A percentile compares a stretch with the other conserved stretches of the same genome.
Conservation (phyloP, 2,888 invertebrate species). For the Agrilus cyanescens region DNA sequence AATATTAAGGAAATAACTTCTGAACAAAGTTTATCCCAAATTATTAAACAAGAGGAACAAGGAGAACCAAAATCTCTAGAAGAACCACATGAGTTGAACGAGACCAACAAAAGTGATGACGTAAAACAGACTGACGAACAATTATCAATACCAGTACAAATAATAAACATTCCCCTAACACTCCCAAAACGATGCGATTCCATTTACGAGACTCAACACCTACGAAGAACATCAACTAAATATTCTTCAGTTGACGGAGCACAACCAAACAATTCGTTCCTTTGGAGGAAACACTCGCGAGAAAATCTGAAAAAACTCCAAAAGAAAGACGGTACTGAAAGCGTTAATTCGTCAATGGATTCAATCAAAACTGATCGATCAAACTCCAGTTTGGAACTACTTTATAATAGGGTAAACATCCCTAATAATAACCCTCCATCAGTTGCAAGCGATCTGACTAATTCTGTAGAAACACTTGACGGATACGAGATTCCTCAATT, state of each 20-base stretch:
- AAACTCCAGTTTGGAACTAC: too few species aligned
- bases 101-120: not conserved
- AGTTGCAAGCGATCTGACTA: too few species aligned
- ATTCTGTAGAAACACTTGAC: too few species aligned
- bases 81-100: not conserved
- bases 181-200: conserved; percentile 27
- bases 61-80: not conserved
- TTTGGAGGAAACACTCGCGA: conserved; percentile 44
- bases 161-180: conserved; percentile 25
- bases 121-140: not conserved
- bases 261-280: conserved; percentile 53
- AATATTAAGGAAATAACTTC: not conserved
- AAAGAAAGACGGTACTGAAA: not conserved
- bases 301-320: conserved; percentile 7
- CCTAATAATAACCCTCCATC: too few species aligned
- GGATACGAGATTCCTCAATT: too few species aligned
- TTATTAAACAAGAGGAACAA: not conserved
- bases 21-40: not conserved
- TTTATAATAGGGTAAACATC: too few species aligned
- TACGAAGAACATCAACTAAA: conserved; percentile 16
- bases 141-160: conserved; percentile 19
- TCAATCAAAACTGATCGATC: too few species aligned
- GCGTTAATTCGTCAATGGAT: too few species aligned
- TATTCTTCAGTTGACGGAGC: conserved; percentile 20
- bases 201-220: conserved; percentile 24